Evolutionary conservation across 2,888 invertebrate species (phyloP).

Genomic region (Drosophila robusta): DNA sequence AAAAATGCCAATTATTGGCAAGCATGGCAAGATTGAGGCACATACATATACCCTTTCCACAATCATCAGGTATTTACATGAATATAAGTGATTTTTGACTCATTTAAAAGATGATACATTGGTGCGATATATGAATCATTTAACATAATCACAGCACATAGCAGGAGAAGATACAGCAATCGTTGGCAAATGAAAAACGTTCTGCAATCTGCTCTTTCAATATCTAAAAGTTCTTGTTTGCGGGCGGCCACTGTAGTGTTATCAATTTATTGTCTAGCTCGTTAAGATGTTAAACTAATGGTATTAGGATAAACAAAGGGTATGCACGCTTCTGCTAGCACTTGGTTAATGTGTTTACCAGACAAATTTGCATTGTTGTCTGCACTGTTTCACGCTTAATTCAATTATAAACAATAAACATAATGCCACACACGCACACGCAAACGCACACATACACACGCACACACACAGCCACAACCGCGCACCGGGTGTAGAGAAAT

Average conservation of each 20-base stretch:
- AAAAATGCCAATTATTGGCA: conserved; percentile 37
- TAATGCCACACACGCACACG: conserved; percentile 44
- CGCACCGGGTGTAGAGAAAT: conserved; percentile 41
- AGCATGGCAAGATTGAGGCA: background rate
- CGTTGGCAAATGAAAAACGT: background rate
- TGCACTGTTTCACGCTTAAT: conserved; percentile 69
- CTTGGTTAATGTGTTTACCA: conserved; percentile 12
- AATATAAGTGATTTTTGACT: conserved; percentile 6
- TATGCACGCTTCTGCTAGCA: conserved; percentile 21
- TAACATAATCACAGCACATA: background rate
- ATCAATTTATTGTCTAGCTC: no score
- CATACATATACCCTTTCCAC: conserved; percentile 2
- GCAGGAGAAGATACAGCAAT: background rate
- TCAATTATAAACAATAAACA: conserved; percentile 77
- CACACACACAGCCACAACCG: conserved; percentile 22
- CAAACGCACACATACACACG: conserved; percentile 13
- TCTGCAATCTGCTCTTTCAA: background rate
- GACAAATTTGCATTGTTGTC: conserved; percentile 53
- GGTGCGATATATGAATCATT: conserved; percentile 27
- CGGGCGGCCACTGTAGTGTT: background rate
- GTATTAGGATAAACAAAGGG: conserved; percentile 20
- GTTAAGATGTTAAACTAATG: background rate
- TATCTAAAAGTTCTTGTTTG: background rate
- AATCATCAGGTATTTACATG: conserved; percentile 4
- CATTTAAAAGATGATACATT: conserved; percentile 5